These are phyloP conservation scores for Ophion obscuratus DNA, from an alignment of 2,888 invertebrate genomes.

Conservation along the genomic window DNA sequence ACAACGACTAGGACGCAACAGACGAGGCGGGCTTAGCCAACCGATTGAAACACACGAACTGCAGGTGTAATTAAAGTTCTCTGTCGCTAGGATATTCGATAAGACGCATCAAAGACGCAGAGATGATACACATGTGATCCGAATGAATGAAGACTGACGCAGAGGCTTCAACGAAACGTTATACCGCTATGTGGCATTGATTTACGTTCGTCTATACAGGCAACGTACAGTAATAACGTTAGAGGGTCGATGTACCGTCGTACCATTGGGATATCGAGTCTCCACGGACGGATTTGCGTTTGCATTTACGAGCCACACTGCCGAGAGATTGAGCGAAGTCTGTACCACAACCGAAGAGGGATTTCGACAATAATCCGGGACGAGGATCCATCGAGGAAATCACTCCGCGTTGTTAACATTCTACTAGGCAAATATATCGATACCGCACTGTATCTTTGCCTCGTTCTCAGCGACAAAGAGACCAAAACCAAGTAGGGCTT, in stretches of 20 bases:
- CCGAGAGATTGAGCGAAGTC: constrained; percentile 28
- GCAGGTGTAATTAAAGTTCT: constrained; percentile 69
- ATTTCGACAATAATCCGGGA: constrained; percentile 63
- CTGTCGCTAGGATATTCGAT: constrained; percentile 64
- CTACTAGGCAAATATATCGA: constrained; percentile 31
- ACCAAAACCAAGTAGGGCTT: neutral
- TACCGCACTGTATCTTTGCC: constrained; percentile 12
- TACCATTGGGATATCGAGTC: constrained; percentile 24
- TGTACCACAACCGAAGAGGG: constrained; percentile 25
- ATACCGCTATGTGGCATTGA: constrained; percentile 16
- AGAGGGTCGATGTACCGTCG: constrained; percentile 27
- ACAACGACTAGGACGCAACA: constrained; percentile 5
- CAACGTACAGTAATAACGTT: constrained; percentile 29
- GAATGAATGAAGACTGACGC: constrained; percentile 43
- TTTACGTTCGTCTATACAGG: constrained; percentile 32
- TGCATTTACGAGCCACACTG: constrained; percentile 45
- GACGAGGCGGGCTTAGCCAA: constrained; percentile 3
- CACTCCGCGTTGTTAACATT: constrained; percentile 54
- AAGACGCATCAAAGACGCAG: constrained; percentile 48
- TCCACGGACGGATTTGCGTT: constrained; percentile 50
- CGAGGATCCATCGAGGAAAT: constrained; percentile 51
- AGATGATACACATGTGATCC: constrained; percentile 27
- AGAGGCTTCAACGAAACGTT: constrained; percentile 30
- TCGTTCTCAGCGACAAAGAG: constrained; percentile 5
- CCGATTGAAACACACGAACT: constrained; percentile 45